Base-by-base conservation (phyloP, 2,113 vertebrate species). In the Hippolais icterina region DNA sequence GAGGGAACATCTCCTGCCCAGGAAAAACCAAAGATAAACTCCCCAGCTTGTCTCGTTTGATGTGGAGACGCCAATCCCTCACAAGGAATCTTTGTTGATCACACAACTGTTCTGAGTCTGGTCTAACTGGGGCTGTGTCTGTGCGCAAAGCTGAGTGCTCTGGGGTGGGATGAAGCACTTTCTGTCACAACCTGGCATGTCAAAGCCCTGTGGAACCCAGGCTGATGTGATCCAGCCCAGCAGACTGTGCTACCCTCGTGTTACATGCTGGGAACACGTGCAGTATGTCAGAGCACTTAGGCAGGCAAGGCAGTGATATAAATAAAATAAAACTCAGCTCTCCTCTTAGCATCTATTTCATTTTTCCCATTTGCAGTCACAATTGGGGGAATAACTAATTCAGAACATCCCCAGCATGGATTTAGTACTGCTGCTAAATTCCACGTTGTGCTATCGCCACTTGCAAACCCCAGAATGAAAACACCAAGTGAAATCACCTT, bases 191-290 rank as follows among this genome's bases (percentile, higher is more conserved):
- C 42, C 21, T 60, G 87, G 82, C 94, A 53, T 17, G 60, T 85
- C 39, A 3, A 15, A 66, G 53, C 53, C 69, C 83, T 46, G 82
- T 47, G 83, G 21, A 31, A 31, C 61, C 86, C 54, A 87, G 79
- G 83, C 65, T 96, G 97, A 80, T 70, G 50, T 41, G 91, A 87
- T 94, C 89, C 96, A 95, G 46, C 83, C 42, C 87, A 94, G 93
- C 87, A 84, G 89, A 41, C 81, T 87, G 83, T 69, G 92, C 64
- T 70, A 80, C 75, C 87, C 93, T 53, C 9, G 2, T 4, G 37
- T 24, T 64, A 63, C 56, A 21, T 8, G 83, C 86, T 85, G 86
- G 71, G 80, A 89, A 92, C 96, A 80, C 4, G 20, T 33, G 81
- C 41, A 53, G 5, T 7, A 20, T 76, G 74, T 54, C 78, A 93